Conservation (phyloP, 2,888 invertebrate genomes). For the Coelogynopora nodosa region DNA sequence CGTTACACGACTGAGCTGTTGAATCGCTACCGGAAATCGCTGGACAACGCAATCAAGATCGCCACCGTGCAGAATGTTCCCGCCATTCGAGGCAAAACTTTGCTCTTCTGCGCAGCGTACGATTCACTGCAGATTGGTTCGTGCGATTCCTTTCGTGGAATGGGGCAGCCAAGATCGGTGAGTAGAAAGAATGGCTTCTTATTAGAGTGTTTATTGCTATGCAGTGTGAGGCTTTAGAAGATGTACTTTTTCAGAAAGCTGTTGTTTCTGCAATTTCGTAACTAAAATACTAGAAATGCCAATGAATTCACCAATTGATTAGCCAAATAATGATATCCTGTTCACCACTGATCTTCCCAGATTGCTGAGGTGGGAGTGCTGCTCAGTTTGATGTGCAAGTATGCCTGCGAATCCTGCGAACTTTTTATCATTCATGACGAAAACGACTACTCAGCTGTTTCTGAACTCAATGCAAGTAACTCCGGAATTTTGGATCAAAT, state of each 20-base stretch:
- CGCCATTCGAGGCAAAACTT: slow-evolving; percentile 61
- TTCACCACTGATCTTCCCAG: too few species aligned
- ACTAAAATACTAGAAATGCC: too few species aligned
- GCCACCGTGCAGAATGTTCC: slow-evolving; percentile 62
- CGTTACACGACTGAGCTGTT: slow-evolving; percentile 46
- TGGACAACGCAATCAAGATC: slow-evolving; percentile 62
- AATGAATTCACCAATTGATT: too few species aligned
- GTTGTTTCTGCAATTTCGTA: too few species aligned
- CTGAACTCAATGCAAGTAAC: too few species aligned
- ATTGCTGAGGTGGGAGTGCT: neutral
- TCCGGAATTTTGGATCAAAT: too few species aligned
- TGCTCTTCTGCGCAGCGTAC: slow-evolving; percentile 57
- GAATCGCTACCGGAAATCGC: slow-evolving; percentile 59
- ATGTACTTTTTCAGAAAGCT: too few species aligned
- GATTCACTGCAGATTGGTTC: slow-evolving; percentile 50
- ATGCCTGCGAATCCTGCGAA: neutral
- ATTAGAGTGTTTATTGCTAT: too few species aligned
- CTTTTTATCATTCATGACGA: neutral
- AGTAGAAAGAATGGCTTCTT: too few species aligned
- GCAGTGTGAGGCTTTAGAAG: too few species aligned
- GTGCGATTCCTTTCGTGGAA: slow-evolving; percentile 57
- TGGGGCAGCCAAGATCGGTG: slow-evolving; percentile 59
- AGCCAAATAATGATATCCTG: too few species aligned
- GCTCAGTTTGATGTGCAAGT: neutral
- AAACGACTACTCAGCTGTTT: too few species aligned